Evolutionary conservation across 2,797 vertebrate species (phyloP), one percentile per base, ranked within the genome.

Genomic region (Hylomyscus alleni): DNA sequence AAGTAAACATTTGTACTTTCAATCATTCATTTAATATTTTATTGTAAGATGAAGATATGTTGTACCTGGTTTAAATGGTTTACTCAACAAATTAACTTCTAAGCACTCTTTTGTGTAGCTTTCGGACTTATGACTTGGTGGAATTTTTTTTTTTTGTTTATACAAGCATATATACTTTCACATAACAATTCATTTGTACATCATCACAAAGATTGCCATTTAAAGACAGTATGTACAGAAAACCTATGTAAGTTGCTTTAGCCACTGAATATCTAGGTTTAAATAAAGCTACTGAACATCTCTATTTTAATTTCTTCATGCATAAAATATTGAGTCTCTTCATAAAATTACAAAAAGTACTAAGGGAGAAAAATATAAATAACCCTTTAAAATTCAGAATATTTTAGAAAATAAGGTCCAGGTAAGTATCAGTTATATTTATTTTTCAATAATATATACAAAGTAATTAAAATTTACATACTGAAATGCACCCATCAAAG

Each of bases 41-140:
- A 62, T 73, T 78, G 65, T 89, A 58, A 87, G 56, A 72, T 94
- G 37, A 92, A 90, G 60, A 37, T 0, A 60, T 2, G 76, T 6
- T 80, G 6, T 47, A 54, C 11, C 47, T 93, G 67, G 2, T 37
- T 91, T 54, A 92, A 95, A 87, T 1, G 84, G 4, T 62, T 93
- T 83, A 67, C 31, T 83, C 20, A 77, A 80, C 29, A 60, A 58
- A 87, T 83, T 94, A 44, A 75, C 67, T 92, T 56, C 40, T 96
- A 81, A 91, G 20, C 29, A 81, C 19, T 56, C 52, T 8, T 37
- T 44, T 72, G 12, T 52, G 34, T 88, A 31, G 2, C 47, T 94
- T 89, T 89, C 50, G 34, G 83, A 91, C 37, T 72, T 83, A 34
- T 60, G 12, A 31, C 84, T 94, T 58, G 3, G 34, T 73, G 4